A percentile compares a stretch with the other conserved stretches of the same genome.
Evolutionary conservation across 2,888 invertebrate genomes (phyloP).

Genomic region (Drosophila nr. fundita): DNA sequence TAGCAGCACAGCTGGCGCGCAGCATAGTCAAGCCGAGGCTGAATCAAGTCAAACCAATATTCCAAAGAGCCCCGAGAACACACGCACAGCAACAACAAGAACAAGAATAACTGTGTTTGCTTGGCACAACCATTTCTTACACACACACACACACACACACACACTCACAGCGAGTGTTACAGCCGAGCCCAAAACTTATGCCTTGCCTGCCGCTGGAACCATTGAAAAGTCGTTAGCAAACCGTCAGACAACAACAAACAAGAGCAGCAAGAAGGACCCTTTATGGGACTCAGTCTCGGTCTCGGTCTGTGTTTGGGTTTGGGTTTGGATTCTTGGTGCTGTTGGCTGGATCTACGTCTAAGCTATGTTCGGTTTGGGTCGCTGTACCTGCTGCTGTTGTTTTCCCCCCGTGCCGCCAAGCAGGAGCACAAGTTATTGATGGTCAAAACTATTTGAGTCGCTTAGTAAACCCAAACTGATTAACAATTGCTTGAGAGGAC

Average conservation of each 20-base stretch:
- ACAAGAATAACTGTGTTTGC: constrained; percentile 58
- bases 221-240: constrained; percentile 80
- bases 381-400: neutral
- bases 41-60: constrained; percentile 73
- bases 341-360: neutral
- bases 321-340: neutral
- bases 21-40: constrained; percentile 39
- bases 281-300: constrained; percentile 21
- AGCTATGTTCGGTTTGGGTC: neutral
- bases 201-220: constrained; percentile 66
- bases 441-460: constrained; percentile 31
- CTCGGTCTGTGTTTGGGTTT: neutral
- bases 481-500: constrained; percentile 21
- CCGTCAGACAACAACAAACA: constrained; percentile 66
- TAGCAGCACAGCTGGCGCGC: constrained; percentile 67
- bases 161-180: constrained; percentile 31
- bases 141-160: constrained; percentile 32
- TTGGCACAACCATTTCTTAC: constrained; percentile 49
- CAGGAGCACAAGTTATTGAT: constrained; percentile 21
- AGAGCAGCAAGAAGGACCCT: constrained; percentile 25
- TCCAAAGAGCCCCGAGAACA: constrained; percentile 41
- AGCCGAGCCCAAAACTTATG: constrained; percentile 66
- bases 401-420: neutral
- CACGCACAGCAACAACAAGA: constrained; percentile 29
- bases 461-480: constrained; percentile 16